A percentile compares a stretch with the other conserved stretches of the same genome.
phyloP scores from a whole-genome alignment of 1,140 invertebrate species.

The Archegozetes longisetosus region DNA sequence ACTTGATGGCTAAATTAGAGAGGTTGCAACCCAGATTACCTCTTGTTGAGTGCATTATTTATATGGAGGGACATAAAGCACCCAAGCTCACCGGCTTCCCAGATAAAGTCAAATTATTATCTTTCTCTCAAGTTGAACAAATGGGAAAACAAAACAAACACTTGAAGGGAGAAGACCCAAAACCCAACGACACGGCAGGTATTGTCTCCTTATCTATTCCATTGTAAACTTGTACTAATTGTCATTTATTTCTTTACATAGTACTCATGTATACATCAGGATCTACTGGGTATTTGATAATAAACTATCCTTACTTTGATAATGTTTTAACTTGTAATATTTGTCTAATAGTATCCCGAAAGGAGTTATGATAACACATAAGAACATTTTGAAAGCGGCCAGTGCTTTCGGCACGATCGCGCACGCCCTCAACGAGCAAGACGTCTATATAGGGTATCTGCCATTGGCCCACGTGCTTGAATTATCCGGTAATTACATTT shows the following conservation, averaged over 20 bases:
- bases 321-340: too few relatives aligned
- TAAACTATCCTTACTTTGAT: too few relatives aligned
- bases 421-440: slow-evolving; percentile 34
- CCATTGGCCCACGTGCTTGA: slow-evolving; percentile 96
- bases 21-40: slow-evolving; percentile 2
- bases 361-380: slow-evolving; percentile 52
- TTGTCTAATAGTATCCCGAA: too few relatives aligned
- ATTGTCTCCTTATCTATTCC: too few relatives aligned
- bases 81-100: background rate
- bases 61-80: slow-evolving; percentile 14
- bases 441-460: slow-evolving; percentile 84
- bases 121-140: slow-evolving; percentile 10
- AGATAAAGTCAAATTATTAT: background rate
- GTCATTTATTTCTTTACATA: too few relatives aligned
- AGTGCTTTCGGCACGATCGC: slow-evolving; percentile 71
- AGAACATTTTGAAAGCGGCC: slow-evolving; percentile 72
- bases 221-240: too few relatives aligned
- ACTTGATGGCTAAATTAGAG: slow-evolving; percentile 56
- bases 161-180: background rate
- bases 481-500: too few relatives aligned
- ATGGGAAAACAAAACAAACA: slow-evolving; percentile 6
- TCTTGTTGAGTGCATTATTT: slow-evolving; percentile 11
- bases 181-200: slow-evolving; percentile 53
- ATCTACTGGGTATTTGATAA: slow-evolving; percentile 78
- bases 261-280: slow-evolving; percentile 94